Percentiles rank a stretch among this genome's conserved stretches.
phyloP scores from a whole-genome alignment of 2,888 invertebrate genomes.

The Andrena praecox region DNA sequence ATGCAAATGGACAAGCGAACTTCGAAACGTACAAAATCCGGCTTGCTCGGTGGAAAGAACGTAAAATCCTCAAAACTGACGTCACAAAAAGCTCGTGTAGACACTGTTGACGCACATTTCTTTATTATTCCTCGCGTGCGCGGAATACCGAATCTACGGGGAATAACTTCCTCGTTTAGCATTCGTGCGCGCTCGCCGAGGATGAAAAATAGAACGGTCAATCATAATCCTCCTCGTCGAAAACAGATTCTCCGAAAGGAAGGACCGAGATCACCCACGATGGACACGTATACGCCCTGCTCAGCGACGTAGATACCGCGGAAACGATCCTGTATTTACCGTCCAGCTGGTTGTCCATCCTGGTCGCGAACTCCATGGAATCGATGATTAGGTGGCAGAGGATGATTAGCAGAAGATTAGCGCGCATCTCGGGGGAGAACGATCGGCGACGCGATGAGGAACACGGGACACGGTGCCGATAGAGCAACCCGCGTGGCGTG shows the following conservation, averaged over 20 bases:
- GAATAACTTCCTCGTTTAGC: neutral
- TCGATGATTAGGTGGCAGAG: neutral
- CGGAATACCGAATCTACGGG: neutral
- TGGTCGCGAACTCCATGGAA: neutral
- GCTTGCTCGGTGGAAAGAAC: too few species aligned
- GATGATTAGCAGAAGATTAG: neutral
- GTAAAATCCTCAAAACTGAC: too few species aligned
- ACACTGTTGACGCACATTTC: neutral
- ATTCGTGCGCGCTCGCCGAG: neutral
- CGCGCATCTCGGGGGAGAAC: slow-evolving; percentile 4
- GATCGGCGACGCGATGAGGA: neutral
- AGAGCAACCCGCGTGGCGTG: slow-evolving; percentile 46
- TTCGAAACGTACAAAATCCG: too few species aligned
- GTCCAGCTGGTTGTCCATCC: neutral
- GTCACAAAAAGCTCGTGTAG: neutral
- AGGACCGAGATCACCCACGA: neutral
- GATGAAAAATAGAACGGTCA: neutral
- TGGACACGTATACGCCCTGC: too few species aligned
- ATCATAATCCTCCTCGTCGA: slow-evolving; percentile 8
- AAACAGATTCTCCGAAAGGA: neutral
- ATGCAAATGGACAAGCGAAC: too few species aligned
- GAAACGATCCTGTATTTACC: slow-evolving; percentile 32
- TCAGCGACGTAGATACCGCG: too few species aligned
- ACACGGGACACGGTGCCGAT: neutral
- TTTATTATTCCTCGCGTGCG: neutral